Base-by-base conservation (phyloP, 2,888 invertebrate genomes). In the Ophonus ardosiacus region DNA sequence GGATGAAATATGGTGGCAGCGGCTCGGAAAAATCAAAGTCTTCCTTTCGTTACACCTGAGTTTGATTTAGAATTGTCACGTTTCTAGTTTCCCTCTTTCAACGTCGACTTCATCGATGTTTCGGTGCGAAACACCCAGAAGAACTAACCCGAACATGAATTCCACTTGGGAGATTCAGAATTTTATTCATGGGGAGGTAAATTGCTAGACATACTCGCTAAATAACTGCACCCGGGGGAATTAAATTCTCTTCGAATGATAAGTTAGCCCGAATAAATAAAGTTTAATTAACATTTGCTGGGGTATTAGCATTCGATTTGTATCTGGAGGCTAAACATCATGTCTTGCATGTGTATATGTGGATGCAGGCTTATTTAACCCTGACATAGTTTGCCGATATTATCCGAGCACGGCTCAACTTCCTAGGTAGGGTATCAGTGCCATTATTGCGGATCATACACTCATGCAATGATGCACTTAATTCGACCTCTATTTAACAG, bases 61-160 rank as follows among this genome's bases (percentile, higher is more conserved):
- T 78, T 78, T 78, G 78, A 78, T 78, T 57, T 57, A 78, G 78
- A 24, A 78, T 56, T 78, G 78, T 78, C 78, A 78, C 78, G 57
- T 24, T 57, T 57, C 31, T 56, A 43, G 40, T 38, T 68, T 24
- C 61, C 0, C 8, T n/a, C 8, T 31, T 8, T 24, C 31, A 21
- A 24, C 13, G 3, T 8, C 63, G 24, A 8, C 65, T 24, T 24
- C 31, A 15, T 7, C 31, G 38, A 68, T 13, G 6, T 6, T 63
- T 18, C 63, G 38, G 31, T 13, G 68, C 0, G 21, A 24, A 63
- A 63, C 17, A 18, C 24, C 21, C 18, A 7, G 38, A 68, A 68
- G 15, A 31, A 31, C 68, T 68, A 68, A 51, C 18, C 63, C 63
- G 13, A 31, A 63, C 24, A 68, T 40, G 68, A 40, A 68, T 68